phyloP scores from a whole-genome alignment of 2,113 vertebrate species.

The Gasterosteus nipponicus region DNA sequence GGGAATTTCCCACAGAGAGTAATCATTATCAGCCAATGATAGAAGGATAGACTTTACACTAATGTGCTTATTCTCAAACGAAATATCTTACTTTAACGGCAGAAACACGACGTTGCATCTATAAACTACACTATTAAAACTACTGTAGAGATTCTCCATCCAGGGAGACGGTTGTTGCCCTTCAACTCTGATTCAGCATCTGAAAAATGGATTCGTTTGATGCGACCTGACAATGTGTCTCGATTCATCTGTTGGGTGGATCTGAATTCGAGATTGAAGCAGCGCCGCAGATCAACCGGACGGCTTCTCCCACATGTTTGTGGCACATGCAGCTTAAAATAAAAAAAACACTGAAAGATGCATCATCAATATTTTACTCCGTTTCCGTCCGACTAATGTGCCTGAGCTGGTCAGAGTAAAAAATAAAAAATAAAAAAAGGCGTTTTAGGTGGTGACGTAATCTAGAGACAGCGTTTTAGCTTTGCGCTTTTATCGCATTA shows the following conservation, averaged over 20 bases:
- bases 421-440: slow-evolving; percentile 15
- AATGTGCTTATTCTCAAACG: not conserved
- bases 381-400: slow-evolving; percentile 43
- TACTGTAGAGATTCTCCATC: not conserved
- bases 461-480: not conserved
- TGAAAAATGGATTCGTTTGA: slow-evolving; percentile 12
- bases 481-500: not conserved
- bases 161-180: not conserved
- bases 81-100: not conserved
- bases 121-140: not conserved
- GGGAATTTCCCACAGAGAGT: not conserved
- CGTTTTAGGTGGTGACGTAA: slow-evolving; percentile 35
- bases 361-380: slow-evolving; percentile 69
- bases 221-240: slow-evolving; percentile 29
- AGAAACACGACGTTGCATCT: not conserved
- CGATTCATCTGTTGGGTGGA: not conserved
- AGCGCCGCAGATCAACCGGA: slow-evolving; percentile 22
- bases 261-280: slow-evolving; percentile 36
- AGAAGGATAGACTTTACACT: not conserved
- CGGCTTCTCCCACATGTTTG: slow-evolving; percentile 29
- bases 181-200: not conserved
- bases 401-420: slow-evolving; percentile 30
- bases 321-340: slow-evolving; percentile 9
- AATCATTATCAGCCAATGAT: not conserved
- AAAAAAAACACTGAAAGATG: slow-evolving; percentile 24